Conservation (phyloP, 2,113 vertebrate genomes). For the Gobius niger region DNA sequence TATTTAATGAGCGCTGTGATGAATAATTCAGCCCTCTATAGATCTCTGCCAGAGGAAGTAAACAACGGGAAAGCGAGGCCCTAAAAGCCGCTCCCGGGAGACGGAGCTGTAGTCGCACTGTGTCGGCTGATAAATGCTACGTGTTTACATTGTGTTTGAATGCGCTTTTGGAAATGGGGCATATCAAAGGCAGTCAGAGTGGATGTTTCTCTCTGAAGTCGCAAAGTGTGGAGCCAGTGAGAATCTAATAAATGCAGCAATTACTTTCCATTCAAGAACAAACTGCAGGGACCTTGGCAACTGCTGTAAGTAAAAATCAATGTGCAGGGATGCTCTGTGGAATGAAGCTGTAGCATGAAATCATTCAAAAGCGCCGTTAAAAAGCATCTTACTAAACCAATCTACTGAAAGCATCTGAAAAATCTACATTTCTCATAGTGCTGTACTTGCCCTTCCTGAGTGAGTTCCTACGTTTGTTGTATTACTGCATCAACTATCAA, state of each 20-base stretch:
- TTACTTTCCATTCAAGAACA: conserved; percentile 9
- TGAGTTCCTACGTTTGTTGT: no score
- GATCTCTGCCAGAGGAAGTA: conserved; percentile 28
- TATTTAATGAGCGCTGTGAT: conserved; percentile 34
- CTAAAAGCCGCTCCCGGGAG: conserved; percentile 28
- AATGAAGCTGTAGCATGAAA: background rate
- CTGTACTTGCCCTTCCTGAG: no score
- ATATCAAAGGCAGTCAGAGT: conserved; percentile 17
- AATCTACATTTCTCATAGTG: no score
- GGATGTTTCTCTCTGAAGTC: conserved; percentile 18
- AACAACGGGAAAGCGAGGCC: conserved; percentile 31
- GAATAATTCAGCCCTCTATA: conserved; percentile 30
- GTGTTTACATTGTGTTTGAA: conserved; percentile 37
- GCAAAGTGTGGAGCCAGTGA: conserved; percentile 5
- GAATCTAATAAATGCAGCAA: conserved; percentile 17
- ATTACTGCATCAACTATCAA: no score
- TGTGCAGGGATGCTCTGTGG: background rate
- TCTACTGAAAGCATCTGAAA: no score
- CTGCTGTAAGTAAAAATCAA: background rate
- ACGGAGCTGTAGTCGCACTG: background rate
- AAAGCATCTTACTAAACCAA: no score
- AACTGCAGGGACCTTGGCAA: background rate
- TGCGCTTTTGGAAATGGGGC: conserved; percentile 8
- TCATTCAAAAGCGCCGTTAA: no score
- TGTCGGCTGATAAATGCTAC: conserved; percentile 25